Conservation (phyloP, 2,888 invertebrate genomes). For the Cremastinae sp. region DNA sequence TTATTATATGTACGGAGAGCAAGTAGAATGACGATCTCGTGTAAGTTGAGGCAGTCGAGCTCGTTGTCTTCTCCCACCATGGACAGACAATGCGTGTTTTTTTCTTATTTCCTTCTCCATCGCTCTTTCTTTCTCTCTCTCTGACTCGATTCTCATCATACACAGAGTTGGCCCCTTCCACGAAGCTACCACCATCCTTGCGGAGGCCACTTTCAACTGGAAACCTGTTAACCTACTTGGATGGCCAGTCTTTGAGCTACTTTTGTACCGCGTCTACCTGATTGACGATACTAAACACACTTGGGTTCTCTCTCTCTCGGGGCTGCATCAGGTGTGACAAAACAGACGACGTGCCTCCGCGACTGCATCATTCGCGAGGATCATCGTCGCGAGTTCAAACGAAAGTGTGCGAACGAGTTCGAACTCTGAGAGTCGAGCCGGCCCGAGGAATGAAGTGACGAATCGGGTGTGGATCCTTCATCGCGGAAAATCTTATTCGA, state of each 20-base stretch:
- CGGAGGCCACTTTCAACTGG: slow-evolving; percentile 75
- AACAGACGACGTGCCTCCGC: slow-evolving; percentile 35
- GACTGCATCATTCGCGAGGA: not conserved
- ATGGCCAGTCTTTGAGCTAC: slow-evolving; percentile 73
- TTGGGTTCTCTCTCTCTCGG: slow-evolving; percentile 28
- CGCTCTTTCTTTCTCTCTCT: slow-evolving; percentile 56
- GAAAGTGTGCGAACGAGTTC: too few relatives aligned
- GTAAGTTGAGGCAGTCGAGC: slow-evolving; percentile 15
- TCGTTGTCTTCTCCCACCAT: slow-evolving; percentile 54
- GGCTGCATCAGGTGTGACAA: slow-evolving; percentile 21
- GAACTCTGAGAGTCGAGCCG: too few relatives aligned
- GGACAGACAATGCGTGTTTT: slow-evolving; percentile 2
- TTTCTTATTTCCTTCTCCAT: slow-evolving; percentile 25
- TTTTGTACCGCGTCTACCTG: slow-evolving; percentile 61
- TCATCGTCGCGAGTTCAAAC: not conserved
- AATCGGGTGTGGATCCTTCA: too few relatives aligned
- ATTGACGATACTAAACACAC: slow-evolving; percentile 53
- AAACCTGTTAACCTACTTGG: slow-evolving; percentile 79
- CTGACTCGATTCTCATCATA: slow-evolving; percentile 41
- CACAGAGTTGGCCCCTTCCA: slow-evolving; percentile 62
- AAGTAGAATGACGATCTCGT: too few relatives aligned
- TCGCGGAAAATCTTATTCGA: too few relatives aligned
- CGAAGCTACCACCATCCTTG: slow-evolving; percentile 61
- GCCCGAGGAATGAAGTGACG: not conserved
- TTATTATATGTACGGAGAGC: too few relatives aligned